Conservation (phyloP, 2,888 invertebrate genomes). For the Oegoconia quadripuncta region DNA sequence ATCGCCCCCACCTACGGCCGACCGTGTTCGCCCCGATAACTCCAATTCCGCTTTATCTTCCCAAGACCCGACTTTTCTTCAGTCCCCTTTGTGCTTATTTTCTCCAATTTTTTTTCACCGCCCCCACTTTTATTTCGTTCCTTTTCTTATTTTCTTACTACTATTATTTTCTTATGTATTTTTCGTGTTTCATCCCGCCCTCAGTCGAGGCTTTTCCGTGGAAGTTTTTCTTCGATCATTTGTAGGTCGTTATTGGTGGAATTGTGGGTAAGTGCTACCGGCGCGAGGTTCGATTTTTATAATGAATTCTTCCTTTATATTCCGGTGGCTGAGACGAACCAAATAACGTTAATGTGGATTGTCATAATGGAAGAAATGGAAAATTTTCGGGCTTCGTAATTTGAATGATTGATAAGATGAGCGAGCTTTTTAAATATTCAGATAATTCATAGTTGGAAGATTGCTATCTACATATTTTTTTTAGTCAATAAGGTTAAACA, state of each 20-base stretch:
- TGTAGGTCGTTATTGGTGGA: constrained; percentile 68
- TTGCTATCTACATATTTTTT: too few relatives aligned
- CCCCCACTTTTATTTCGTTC: constrained; percentile 70
- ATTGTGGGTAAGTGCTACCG: constrained; percentile 64
- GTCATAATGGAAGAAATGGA: constrained; percentile 28
- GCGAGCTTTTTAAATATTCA: neutral
- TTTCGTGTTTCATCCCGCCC: constrained; percentile 67
- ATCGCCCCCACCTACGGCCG: constrained; percentile 57
- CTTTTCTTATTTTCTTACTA: constrained; percentile 68
- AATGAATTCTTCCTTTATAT: constrained; percentile 68
- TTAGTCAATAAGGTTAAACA: too few relatives aligned
- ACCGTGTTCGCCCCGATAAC: constrained; percentile 72
- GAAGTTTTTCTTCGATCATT: constrained; percentile 68
- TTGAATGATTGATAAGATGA: neutral
- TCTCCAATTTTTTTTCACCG: constrained; percentile 70
- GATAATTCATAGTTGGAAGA: too few relatives aligned
- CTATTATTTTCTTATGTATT: constrained; percentile 76
- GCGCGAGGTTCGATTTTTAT: constrained; percentile 59
- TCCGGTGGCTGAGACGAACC: constrained; percentile 43
- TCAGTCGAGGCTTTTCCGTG: constrained; percentile 32
- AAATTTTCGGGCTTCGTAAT: constrained; percentile 15
- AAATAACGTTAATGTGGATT: constrained; percentile 41
- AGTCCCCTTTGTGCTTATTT: constrained; percentile 76
- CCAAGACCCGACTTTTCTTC: constrained; percentile 64
- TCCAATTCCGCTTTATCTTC: constrained; percentile 78